These are phyloP conservation scores for Sialis lutaria DNA, from an alignment of 2,888 invertebrate species.

Conservation along the genomic window DNA sequence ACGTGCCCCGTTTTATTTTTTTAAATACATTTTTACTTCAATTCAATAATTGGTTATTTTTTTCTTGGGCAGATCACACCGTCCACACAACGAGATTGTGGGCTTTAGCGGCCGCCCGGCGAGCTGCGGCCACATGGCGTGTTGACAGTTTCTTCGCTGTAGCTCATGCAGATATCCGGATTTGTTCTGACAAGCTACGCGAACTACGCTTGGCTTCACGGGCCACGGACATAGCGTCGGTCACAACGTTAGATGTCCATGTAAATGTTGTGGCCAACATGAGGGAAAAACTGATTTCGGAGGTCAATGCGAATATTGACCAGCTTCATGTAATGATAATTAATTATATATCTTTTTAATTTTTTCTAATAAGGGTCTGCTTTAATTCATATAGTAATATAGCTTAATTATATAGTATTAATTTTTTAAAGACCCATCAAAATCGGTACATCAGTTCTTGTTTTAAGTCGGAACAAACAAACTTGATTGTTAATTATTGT, in stretches of 20 bases:
- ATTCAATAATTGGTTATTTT: too few species aligned
- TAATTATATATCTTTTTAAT: too few species aligned
- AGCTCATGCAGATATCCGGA: constrained; percentile 43
- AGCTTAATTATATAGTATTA: too few species aligned
- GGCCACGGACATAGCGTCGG: constrained; percentile 31
- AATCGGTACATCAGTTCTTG: too few species aligned
- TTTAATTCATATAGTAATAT: too few species aligned
- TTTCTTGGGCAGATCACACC: constrained; percentile 42
- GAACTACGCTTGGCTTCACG: constrained; percentile 44
- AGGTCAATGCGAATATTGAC: constrained; percentile 56
- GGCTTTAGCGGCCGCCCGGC: constrained; percentile 54
- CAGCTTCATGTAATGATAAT: constrained; percentile 54
- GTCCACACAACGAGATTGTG: constrained; percentile 64
- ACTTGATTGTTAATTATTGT: too few species aligned
- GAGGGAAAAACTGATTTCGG: constrained; percentile 63
- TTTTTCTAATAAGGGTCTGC: too few species aligned
- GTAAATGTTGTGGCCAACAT: constrained; percentile 66
- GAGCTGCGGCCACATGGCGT: constrained; percentile 56
- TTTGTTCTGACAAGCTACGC: constrained; percentile 38
- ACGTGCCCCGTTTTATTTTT: too few species aligned
- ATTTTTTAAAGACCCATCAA: too few species aligned
- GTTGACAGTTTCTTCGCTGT: constrained; percentile 56
- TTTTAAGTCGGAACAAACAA: too few species aligned
- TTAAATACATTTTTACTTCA: too few species aligned
- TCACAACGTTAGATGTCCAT: constrained; percentile 40